phyloP scores from a whole-genome alignment of 1,140 invertebrate genomes.

The Dreissena rostriformis region DNA sequence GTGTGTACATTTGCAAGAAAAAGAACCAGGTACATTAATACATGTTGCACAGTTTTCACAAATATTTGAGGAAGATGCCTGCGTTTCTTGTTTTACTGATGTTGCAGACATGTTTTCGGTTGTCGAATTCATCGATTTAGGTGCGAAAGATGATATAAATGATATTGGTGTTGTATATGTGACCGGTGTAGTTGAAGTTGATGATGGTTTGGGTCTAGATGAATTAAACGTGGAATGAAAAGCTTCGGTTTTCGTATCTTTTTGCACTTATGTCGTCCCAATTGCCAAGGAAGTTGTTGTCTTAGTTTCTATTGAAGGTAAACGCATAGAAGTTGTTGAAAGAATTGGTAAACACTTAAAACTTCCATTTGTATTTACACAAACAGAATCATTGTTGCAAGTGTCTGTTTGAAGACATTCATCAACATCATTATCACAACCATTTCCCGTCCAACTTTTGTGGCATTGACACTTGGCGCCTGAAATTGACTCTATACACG shows the following conservation, averaged over 20 bases:
- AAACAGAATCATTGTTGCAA: neutral
- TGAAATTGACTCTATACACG: neutral
- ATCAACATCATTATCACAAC: constrained; percentile 41
- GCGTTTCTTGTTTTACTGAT: neutral
- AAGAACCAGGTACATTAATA: neutral
- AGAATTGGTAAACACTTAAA: neutral
- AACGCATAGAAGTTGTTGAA: neutral
- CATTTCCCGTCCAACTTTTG: constrained; percentile 5
- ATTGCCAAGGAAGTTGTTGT: neutral
- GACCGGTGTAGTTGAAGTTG: neutral
- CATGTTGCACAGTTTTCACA: neutral
- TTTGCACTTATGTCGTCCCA: neutral
- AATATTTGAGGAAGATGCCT: neutral
- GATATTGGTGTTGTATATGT: neutral
- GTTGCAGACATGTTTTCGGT: neutral
- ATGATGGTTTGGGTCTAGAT: neutral
- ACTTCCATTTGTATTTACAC: constrained; percentile 2
- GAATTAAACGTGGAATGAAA: neutral
- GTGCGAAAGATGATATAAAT: neutral
- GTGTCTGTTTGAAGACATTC: constrained; percentile 12
- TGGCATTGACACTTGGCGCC: constrained; percentile 41
- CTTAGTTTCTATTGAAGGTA: neutral
- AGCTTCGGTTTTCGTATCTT: neutral
- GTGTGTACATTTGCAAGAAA: too few species aligned
- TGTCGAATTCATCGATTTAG: neutral